Percentiles rank a stretch among this genome's conserved stretches.
Conservation (phyloP, 2,797 vertebrate species). For the Pogonophryne albipinna region DNA sequence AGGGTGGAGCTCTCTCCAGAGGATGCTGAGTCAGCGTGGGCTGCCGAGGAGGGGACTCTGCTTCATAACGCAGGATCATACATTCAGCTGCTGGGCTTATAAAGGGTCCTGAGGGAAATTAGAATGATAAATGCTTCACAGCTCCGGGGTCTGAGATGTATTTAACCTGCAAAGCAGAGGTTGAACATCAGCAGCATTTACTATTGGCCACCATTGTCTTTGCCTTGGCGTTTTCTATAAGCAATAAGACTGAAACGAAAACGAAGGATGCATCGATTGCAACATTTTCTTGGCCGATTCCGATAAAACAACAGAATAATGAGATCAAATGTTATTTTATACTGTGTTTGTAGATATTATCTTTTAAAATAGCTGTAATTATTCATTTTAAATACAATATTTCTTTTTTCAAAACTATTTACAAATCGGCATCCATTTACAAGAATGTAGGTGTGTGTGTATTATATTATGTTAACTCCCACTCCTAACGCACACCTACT, state of each 20-base stretch:
- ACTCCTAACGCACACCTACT: too few species aligned
- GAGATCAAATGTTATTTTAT: too few species aligned
- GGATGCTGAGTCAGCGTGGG: slow-evolving; percentile 47
- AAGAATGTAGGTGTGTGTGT: too few species aligned
- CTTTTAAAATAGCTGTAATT: too few species aligned
- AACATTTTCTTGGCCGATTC: too few species aligned
- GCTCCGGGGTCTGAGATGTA: background rate
- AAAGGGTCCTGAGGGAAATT: slow-evolving; percentile 54
- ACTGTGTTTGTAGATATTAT: too few species aligned
- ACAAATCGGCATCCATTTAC: too few species aligned
- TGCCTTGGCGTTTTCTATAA: background rate
- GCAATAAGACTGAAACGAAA: background rate
- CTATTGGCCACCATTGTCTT: slow-evolving; percentile 2
- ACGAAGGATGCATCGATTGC: background rate
- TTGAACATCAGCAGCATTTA: background rate
- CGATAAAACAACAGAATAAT: too few species aligned
- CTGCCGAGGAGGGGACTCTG: slow-evolving; percentile 36
- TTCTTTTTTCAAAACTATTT: too few species aligned
- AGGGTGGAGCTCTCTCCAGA: slow-evolving; percentile 45
- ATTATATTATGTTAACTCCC: too few species aligned
- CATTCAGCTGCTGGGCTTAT: slow-evolving; percentile 2
- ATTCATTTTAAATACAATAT: too few species aligned
- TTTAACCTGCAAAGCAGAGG: slow-evolving; percentile 36
- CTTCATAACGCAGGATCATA: slow-evolving; percentile 32
- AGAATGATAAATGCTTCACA: slow-evolving; percentile 40